Conservation (phyloP, 2,888 invertebrate species). For the Tetanocera ferruginea region DNA sequence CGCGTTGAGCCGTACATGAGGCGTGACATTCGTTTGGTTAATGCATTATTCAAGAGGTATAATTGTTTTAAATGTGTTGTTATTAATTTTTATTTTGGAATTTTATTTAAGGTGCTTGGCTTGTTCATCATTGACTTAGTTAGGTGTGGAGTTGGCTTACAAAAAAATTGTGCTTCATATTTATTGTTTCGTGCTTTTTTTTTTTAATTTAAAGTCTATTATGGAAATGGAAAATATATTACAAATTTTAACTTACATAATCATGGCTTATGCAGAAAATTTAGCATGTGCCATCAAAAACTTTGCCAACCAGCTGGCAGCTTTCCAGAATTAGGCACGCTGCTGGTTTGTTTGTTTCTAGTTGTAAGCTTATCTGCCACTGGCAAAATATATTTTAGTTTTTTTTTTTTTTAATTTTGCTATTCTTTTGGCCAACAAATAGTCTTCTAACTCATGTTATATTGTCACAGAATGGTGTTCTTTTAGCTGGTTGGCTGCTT, state of each 20-base stretch:
- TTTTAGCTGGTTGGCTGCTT: background rate
- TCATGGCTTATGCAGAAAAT: background rate
- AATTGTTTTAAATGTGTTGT: slow-evolving; percentile 5
- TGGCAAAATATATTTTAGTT: no score
- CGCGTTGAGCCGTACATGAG: background rate
- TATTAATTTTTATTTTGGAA: slow-evolving; percentile 8
- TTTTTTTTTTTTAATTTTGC: no score
- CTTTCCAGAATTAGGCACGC: background rate
- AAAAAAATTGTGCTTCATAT: no score
- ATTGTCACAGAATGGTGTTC: no score
- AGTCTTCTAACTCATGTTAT: no score
- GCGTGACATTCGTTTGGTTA: no score
- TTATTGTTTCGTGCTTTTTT: no score
- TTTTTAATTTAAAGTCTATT: background rate
- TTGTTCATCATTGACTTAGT: no score
- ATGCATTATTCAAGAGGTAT: background rate
- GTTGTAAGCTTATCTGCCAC: background rate
- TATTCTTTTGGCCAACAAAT: no score
- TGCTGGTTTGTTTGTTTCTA: background rate
- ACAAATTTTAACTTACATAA: background rate
- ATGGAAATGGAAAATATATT: background rate
- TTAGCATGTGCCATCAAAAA: slow-evolving; percentile 18
- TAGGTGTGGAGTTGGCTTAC: background rate
- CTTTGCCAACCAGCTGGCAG: slow-evolving; percentile 20
- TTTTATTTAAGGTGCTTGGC: slow-evolving; percentile 1